A percentile compares a stretch with the other conserved stretches of the same genome.
Conservation (phyloP, 2,797 vertebrate species). For the Bradypodion pumilum region DNA sequence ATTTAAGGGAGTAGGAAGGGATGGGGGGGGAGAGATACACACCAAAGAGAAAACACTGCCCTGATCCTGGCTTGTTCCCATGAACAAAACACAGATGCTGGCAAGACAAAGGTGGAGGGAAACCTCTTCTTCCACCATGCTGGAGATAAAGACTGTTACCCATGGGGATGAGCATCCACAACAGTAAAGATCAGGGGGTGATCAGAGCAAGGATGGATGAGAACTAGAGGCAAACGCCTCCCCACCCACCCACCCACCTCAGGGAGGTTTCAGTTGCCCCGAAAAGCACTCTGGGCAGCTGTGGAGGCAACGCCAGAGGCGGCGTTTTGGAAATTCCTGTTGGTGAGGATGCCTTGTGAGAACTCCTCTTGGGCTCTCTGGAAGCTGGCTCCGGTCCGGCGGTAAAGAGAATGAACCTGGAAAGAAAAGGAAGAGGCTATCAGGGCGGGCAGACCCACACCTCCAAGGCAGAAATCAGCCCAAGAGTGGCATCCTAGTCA, state of each 20-base stretch:
- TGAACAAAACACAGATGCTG: slow-evolving; percentile 25
- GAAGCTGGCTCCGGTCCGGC: slow-evolving; percentile 93
- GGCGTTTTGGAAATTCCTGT: slow-evolving; percentile 83
- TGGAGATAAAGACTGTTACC: slow-evolving; percentile 54
- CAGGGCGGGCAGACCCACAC: neutral
- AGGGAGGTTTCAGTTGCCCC: slow-evolving; percentile 71
- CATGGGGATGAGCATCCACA: slow-evolving; percentile 35
- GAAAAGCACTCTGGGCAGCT: slow-evolving; percentile 85
- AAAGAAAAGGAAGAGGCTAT: fast-evolving
- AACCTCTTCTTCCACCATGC: slow-evolving; percentile 35
- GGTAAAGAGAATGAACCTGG: slow-evolving; percentile 92
- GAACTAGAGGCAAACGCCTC: neutral
- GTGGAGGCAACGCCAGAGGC: slow-evolving; percentile 78
- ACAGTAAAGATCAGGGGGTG: slow-evolving; percentile 8
- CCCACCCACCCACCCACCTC: neutral
- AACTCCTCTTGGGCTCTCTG: slow-evolving; percentile 97
- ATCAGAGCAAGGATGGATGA: slow-evolving; percentile 38
- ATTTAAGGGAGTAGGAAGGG: slow-evolving; percentile 23
- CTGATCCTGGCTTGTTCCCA: slow-evolving; percentile 36
- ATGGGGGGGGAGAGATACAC: no score
- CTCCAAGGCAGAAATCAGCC: fast-evolving
- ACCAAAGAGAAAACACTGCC: slow-evolving; percentile 29
- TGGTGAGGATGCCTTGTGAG: slow-evolving; percentile 93
- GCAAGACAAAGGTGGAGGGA: slow-evolving; percentile 17
- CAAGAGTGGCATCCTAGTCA: neutral